Base-by-base conservation (phyloP, 2,888 invertebrate genomes). In the Coleophora deauratella region DNA sequence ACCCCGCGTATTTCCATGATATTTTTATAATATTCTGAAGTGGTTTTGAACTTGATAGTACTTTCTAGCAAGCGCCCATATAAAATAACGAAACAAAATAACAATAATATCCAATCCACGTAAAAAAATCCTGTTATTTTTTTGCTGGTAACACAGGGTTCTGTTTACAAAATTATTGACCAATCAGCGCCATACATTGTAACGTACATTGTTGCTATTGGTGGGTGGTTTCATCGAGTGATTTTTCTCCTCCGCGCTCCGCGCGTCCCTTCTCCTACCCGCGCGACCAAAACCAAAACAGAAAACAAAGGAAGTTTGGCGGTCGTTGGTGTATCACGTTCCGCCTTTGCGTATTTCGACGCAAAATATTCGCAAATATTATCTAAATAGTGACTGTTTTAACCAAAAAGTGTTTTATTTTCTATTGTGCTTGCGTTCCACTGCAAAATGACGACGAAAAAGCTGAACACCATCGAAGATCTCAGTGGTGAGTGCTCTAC, bases 381-480 rank as follows among this genome's bases (percentile, higher is more conserved):
- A 40, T 48, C 44, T 33, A 41, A 54, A 57, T 62, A 59, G 63
- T 44, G 46, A 41, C 10, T 48, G 50, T 57, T 49, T 45, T 36
- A 35, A 40, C 15, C 44, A 41, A 53, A 51, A 49, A 56, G 43
- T 44, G 36, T 40, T 37, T 46, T 45, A 31, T 38, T 41, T 43
- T 48, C 65, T 62, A 62, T 43, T 51, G 60, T 63, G 57, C 43
- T 48, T 43, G 46, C 42, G 42, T 46, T 41, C 15, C 35, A 35
- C 45, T 46, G 48, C 50, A 72, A 69, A 62, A 86, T 86, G 86
- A 72, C 84, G 51, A 62, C 80, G 44, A 66, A 76, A 55, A 86
- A 86, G 57, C 65, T 85, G 59, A 85, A 84, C 52, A 85, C 82
- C 41, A 68, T 82, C 54, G 86, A 86, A 65, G 85, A 85, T 64